Conservation (phyloP, 2,797 vertebrate genomes). For the Varecia variegata region DNA sequence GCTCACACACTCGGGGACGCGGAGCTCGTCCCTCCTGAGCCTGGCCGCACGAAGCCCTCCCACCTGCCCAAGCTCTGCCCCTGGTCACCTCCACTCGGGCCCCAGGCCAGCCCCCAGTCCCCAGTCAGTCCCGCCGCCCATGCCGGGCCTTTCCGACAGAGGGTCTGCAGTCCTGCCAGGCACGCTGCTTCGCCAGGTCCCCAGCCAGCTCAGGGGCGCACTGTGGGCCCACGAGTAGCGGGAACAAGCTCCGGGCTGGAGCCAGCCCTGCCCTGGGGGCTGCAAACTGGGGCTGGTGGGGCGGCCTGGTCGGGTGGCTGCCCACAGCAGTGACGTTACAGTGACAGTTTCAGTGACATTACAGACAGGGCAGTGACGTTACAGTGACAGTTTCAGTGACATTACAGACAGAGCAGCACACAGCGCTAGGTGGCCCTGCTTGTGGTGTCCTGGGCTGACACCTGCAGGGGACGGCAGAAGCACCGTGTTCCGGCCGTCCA, state of each 20-base stretch:
- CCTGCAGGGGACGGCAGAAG: background rate
- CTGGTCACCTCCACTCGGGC: background rate
- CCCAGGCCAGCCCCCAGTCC: background rate
- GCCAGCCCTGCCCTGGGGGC: background rate
- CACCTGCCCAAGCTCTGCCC: background rate
- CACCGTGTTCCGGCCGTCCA: no score
- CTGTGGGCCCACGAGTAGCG: fast-evolving
- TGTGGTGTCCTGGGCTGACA: background rate
- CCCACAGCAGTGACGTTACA: no score
- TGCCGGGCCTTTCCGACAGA: background rate
- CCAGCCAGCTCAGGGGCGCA: fast-evolving
- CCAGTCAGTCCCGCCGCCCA: background rate
- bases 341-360: no score
- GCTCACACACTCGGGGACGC: background rate
- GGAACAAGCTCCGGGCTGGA: background rate
- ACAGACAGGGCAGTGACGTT: no score
- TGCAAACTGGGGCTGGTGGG: background rate
- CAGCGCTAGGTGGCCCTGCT: background rate
- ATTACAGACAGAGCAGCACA: background rate
- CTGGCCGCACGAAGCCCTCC: no score
- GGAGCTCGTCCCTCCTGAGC: background rate
- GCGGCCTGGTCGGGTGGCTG: background rate
- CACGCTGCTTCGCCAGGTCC: no score
- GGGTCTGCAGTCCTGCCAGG: background rate
- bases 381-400: no score